A percentile compares a stretch with the other conserved stretches of the same genome.
Evolutionary conservation across 2,113 vertebrate species (phyloP).

Genomic region (Ardeotis arabs): DNA sequence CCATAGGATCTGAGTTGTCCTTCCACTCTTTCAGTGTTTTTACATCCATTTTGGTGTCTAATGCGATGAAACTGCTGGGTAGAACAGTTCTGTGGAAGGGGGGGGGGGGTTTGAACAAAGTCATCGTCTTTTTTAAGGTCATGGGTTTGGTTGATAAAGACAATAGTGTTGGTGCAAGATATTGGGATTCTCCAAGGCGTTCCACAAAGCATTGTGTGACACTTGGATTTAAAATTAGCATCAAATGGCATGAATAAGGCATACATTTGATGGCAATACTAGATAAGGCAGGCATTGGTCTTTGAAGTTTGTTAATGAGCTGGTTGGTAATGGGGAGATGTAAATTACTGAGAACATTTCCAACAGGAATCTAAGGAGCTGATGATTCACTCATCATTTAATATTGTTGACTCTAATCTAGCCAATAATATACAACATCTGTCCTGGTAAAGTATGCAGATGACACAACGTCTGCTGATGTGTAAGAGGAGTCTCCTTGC

Average conservation of each 20-base stretch:
- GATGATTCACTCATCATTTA: slow-evolving; percentile 53
- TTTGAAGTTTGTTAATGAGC: slow-evolving; percentile 53
- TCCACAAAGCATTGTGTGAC: slow-evolving; percentile 7
- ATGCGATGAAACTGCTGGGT: fast-evolving
- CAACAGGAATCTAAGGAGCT: slow-evolving; percentile 41
- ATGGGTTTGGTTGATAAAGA: not conserved
- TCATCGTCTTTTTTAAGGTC: not conserved
- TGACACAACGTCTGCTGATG: slow-evolving; percentile 40
- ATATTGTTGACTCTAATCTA: slow-evolving; percentile 51
- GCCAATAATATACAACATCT: slow-evolving; percentile 10
- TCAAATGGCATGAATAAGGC: not conserved
- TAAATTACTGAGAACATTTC: slow-evolving; percentile 36
- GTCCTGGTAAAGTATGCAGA: not conserved
- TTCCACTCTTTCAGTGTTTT: not conserved
- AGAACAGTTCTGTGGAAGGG: not conserved
- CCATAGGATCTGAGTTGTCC: not conserved
- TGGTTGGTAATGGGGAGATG: slow-evolving; percentile 24
- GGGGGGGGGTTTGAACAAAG: not conserved
- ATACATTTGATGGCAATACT: slow-evolving; percentile 40
- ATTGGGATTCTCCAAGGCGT: not conserved
- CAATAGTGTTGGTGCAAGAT: not conserved
- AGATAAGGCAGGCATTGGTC: slow-evolving; percentile 20
- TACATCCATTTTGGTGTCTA: not conserved
- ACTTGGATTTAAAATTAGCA: slow-evolving; percentile 12
- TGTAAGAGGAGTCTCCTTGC: not conserved